phyloP scores from a whole-genome alignment of 2,797 vertebrate genomes.

The Odontamblyopus rebecca region DNA sequence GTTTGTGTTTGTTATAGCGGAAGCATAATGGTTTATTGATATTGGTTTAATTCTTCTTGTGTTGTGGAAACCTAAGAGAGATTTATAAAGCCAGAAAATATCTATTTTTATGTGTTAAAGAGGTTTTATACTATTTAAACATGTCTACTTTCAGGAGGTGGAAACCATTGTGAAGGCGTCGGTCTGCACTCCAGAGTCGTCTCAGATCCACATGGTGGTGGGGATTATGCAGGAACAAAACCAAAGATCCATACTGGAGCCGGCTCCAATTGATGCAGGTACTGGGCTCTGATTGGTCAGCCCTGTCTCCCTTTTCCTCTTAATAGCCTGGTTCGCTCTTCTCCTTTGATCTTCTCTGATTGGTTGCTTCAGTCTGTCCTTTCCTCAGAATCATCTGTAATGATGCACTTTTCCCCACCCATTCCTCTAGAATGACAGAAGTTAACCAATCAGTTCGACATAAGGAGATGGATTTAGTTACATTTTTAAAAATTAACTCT shows the following conservation, averaged over 20 bases:
- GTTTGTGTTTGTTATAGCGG: background rate
- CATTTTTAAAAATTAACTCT: background rate
- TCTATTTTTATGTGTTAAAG: too few relatives aligned
- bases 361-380: background rate
- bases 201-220: conserved; percentile 37
- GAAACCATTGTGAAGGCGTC: conserved; percentile 42
- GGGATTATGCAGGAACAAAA: conserved; percentile 47
- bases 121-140: too few relatives aligned
- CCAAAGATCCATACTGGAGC: conserved; percentile 25
- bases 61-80: too few relatives aligned
- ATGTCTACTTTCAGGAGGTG: conserved; percentile 42
- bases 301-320: background rate
- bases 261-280: conserved; percentile 39
- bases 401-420: too few relatives aligned
- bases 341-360: background rate
- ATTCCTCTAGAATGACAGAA: background rate
- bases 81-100: too few relatives aligned
- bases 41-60: background rate
- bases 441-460: background rate
- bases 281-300: background rate
- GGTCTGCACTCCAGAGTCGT: conserved; percentile 17
- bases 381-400: too few relatives aligned
- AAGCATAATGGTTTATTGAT: background rate
- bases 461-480: background rate
- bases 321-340: background rate